phyloP scores from a whole-genome alignment of 2,113 vertebrate species.

The Rhinoderma darwinii region DNA sequence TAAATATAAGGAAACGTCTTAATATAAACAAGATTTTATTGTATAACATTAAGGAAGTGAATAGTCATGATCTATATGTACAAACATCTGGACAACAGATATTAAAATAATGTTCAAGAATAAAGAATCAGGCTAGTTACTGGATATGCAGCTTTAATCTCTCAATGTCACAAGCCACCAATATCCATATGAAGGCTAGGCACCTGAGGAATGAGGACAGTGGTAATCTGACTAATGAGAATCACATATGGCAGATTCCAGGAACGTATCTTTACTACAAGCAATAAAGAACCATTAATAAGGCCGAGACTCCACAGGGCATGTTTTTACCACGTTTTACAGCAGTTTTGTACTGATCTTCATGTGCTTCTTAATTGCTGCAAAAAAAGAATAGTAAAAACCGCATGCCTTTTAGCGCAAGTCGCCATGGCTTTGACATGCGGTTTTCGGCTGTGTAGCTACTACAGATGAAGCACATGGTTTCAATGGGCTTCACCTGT shows the following conservation, averaged over 20 bases:
- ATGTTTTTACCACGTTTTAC: too few relatives aligned
- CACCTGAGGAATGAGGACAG: constrained; percentile 4
- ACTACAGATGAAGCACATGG: too few relatives aligned
- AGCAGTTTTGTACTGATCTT: too few relatives aligned
- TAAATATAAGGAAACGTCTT: too few relatives aligned
- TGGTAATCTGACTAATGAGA: constrained; percentile 21
- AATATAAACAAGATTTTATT: too few relatives aligned
- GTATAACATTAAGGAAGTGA: not conserved
- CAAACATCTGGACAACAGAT: not conserved
- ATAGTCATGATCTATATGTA: not conserved
- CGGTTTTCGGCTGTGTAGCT: too few relatives aligned
- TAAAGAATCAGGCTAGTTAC: constrained; percentile 48
- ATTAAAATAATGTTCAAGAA: constrained; percentile 59
- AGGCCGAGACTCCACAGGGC: too few relatives aligned
- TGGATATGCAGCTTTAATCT: constrained; percentile 67
- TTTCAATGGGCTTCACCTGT: too few relatives aligned
- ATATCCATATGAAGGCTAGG: constrained; percentile 39
- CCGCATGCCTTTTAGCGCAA: too few relatives aligned
- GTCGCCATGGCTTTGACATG: too few relatives aligned
- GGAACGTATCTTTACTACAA: constrained; percentile 67
- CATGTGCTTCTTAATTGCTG: too few relatives aligned
- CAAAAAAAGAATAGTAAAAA: too few relatives aligned
- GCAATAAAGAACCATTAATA: constrained; percentile 55
- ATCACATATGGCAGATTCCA: constrained; percentile 35
- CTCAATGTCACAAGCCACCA: constrained; percentile 66